Conservation (phyloP, 2,888 invertebrate genomes). For the Zele albiditarsus region DNA sequence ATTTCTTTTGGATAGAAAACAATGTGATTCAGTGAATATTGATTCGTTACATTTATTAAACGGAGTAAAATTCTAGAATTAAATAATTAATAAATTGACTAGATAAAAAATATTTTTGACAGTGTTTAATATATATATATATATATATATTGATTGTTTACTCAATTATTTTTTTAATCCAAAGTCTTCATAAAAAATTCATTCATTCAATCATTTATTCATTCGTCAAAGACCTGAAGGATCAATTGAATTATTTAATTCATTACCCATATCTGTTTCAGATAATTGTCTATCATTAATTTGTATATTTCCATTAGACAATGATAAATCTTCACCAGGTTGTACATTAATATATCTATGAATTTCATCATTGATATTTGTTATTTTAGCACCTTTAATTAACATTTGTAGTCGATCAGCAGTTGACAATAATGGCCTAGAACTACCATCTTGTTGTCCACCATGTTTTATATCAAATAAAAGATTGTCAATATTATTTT, state of each 20-base stretch:
- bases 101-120: too few relatives aligned
- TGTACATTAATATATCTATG: slow-evolving; percentile 63
- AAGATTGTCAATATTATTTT: background rate
- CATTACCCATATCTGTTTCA: slow-evolving; percentile 40
- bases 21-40: too few relatives aligned
- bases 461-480: background rate
- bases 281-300: slow-evolving; percentile 47
- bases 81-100: too few relatives aligned
- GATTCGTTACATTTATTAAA: too few relatives aligned
- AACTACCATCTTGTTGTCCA: slow-evolving; percentile 42
- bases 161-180: too few relatives aligned
- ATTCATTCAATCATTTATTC: background rate
- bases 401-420: slow-evolving; percentile 27
- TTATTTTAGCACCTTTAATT: slow-evolving; percentile 6
- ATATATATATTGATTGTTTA: too few relatives aligned
- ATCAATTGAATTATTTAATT: slow-evolving; percentile 47
- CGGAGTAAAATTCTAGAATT: too few relatives aligned
- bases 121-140: too few relatives aligned
- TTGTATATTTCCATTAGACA: slow-evolving; percentile 42
- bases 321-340: slow-evolving; percentile 49
- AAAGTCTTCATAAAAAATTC: background rate
- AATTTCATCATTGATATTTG: slow-evolving; percentile 36
- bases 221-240: slow-evolving; percentile 56
- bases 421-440: slow-evolving; percentile 38
- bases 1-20: too few relatives aligned